Base-by-base conservation (phyloP, 1,140 invertebrate species). In the Calycopis cecrops region DNA sequence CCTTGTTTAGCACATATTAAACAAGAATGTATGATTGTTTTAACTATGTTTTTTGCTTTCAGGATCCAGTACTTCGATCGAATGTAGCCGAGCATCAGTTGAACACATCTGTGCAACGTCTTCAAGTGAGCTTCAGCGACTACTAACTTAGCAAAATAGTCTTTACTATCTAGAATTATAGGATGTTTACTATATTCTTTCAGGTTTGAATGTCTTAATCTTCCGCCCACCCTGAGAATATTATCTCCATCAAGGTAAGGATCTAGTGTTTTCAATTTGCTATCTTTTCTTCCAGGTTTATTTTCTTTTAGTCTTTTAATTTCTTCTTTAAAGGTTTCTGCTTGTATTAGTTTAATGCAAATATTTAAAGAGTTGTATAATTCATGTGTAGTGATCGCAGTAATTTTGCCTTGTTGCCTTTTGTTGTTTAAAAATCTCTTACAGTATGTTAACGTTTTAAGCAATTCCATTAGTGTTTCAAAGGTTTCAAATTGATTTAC, bases 181-280 rank as follows among this genome's bases (percentile, higher is more conserved):
- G 63, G 59, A 49, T 65, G 63, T 38, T 62, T 67, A 35, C 35
- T 59, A n/a, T 58, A 28, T 21, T 38, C 10, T 49, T 35, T 47
- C 11, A 52, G n/a, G 33, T 47, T 33, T 8, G 57, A 38, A 11
- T 57, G 10, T 12, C 56, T 35, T 9, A 66, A 9, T 12, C 64
- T 37, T 4, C 60, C 63, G n/a, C 60, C 55, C 1, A 66, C 57
- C 11, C 60, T 48, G 12, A 67, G 11, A 10, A 63, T 14, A 18
- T 55, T 48, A 14, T 38, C 40, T 14, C 35, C 40, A 48, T 65
- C 60, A 7, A 55, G 9, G 17, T 56, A 63, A 34, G 61, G 56
- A 57, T 53, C 63, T n/a, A 67, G 35, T 21, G 52, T 63, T 16
- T 42, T 52, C 33, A 62, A 40, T 53, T 52, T 53, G 7, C 37